Base-by-base conservation (phyloP, 2,113 vertebrate genomes). In the Argyrosomus japonicus region DNA sequence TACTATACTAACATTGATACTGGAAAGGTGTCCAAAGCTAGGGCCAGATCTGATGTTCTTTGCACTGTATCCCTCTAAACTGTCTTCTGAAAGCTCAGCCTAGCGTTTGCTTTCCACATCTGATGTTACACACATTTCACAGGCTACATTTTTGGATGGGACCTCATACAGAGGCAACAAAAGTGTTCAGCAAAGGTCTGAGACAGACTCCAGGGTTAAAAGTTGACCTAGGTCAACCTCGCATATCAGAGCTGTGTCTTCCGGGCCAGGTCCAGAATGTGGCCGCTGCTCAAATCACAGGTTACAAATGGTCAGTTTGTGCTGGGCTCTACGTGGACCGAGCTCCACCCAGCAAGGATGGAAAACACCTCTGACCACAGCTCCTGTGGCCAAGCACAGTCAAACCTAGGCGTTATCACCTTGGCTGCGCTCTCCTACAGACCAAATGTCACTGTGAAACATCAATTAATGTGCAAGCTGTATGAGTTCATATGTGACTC, bases 261-360 rank as follows among this genome's bases (percentile, higher is more conserved):
- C 83, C 10, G 27, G 68, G 70, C 83, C 78, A 36, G 68, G 60
- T 85, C 67, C 83, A 84, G 75, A 82, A 86, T 83, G 91, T 80
- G 88, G 91, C 88, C 15, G 53, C 51, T 21, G 65, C 53, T 67
- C 21, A 90, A 90, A 93, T 93, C 78, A 91, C 79, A 88, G 86
- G 89, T 92, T 91, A 43, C 48, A 81, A 51, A 72, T 84, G 83
- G 89, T 86, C 87, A 87, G 62, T 81, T 56, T 79, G 50, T 58
- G 62, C 40, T 82, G 63, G 76, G 48, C 65, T 89, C 58, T 64
- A 70, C 29, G 50, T 87, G 82, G 84, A 83, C 72, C 0, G 43
- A 69, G 80, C 60, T 86, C 68, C 85, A 75, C 88, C 78, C 68
- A 65, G 21, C 29, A 29, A 23, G 61, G 72, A 2, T 58, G 57